Conservation (phyloP, 2,797 vertebrate species). For the Thamnophis elegans region DNA sequence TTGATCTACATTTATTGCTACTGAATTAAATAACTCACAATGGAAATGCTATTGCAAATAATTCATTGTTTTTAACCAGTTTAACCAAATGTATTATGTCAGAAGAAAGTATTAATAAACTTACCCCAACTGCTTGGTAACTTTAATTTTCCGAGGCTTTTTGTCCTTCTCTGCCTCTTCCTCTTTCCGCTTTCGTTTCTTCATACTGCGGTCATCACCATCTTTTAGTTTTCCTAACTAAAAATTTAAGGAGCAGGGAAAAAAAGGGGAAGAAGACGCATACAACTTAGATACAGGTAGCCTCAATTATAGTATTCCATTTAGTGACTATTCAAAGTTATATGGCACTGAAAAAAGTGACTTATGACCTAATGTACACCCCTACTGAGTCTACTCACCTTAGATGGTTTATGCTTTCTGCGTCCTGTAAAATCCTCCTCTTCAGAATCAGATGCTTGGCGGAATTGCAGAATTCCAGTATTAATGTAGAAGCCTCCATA, state of each 20-base stretch:
- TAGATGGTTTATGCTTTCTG: conserved; percentile 81
- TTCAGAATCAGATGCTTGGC: conserved; percentile 91
- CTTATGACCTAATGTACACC: background rate
- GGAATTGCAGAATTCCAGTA: conserved; percentile 95
- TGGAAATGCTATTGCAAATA: background rate
- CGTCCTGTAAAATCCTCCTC: conserved; percentile 79
- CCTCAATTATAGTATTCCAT: background rate
- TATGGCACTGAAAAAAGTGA: background rate
- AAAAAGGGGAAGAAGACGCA: background rate
- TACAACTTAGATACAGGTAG: background rate
- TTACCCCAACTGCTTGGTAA: conserved; percentile 87
- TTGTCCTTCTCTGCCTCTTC: conserved; percentile 87
- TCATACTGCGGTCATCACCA: conserved; percentile 85
- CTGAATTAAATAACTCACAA: background rate
- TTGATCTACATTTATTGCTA: background rate
- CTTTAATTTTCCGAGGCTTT: conserved; percentile 88
- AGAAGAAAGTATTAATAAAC: conserved; percentile 10
- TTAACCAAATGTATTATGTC: background rate
- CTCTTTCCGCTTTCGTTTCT: conserved; percentile 90
- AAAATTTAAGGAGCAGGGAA: background rate
- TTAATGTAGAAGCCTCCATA: conserved; percentile 99
- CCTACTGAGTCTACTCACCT: conserved; percentile 72
- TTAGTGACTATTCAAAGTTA: background rate
- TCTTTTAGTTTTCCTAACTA: conserved; percentile 85
- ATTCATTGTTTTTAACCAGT: background rate